These are phyloP conservation scores for Cebus imitator DNA, from an alignment of 2,113 vertebrate species.

Conservation along the genomic window DNA sequence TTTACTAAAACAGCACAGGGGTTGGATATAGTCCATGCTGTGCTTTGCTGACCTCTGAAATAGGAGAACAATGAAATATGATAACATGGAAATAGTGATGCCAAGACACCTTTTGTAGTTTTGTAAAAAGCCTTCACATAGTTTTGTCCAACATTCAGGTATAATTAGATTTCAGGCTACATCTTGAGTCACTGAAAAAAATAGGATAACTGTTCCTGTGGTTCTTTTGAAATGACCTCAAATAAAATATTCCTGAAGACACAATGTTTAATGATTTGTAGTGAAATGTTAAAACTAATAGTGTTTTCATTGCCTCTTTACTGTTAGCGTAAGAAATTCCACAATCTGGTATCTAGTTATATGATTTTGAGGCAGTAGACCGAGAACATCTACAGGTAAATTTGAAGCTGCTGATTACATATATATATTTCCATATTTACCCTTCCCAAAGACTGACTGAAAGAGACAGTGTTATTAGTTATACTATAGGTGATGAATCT, in stretches of 20 bases:
- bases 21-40: neutral
- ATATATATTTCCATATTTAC: neutral
- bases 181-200: neutral
- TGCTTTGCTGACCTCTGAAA: neutral
- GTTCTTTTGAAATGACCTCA: neutral
- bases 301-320: neutral
- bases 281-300: neutral
- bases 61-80: neutral
- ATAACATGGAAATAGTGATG: neutral
- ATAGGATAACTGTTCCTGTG: neutral
- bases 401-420: neutral
- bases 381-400: neutral
- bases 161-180: neutral
- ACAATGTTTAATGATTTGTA: neutral
- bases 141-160: neutral
- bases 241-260: neutral
- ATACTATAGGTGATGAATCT: neutral
- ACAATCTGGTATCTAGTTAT: neutral
- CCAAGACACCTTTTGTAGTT: neutral
- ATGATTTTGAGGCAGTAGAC: neutral
- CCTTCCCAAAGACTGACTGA: neutral
- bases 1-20: neutral
- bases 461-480: neutral
- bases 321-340: neutral
- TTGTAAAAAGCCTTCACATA: neutral